Evolutionary conservation across 2,113 vertebrate genomes (phyloP).

Genomic region (Micromys minutus): DNA sequence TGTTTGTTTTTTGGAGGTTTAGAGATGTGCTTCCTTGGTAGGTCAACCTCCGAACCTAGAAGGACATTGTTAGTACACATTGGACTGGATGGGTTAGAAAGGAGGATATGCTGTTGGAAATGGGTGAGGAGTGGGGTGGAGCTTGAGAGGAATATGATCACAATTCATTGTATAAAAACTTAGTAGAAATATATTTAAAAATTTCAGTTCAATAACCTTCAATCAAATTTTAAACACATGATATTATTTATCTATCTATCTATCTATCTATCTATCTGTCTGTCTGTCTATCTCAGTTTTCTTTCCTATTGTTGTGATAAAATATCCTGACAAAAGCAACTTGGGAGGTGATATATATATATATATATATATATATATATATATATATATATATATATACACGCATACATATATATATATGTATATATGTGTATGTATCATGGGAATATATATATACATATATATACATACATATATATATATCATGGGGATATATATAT

Average conservation of each 20-base stretch:
- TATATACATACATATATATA: too few species aligned
- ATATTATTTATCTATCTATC: neutral
- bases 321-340: neutral
- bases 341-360: neutral
- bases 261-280: too few species aligned
- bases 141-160: neutral
- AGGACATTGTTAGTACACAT: neutral
- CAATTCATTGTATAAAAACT: neutral
- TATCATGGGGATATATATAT: too few species aligned
- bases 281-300: neutral
- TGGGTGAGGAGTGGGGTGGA: neutral
- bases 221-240: conserved; percentile 24
- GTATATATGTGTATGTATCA: too few species aligned
- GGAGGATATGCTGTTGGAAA: neutral
- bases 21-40: neutral
- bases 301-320: neutral
- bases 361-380: too few species aligned
- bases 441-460: too few species aligned
- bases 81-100: neutral
- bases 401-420: too few species aligned
- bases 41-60: neutral
- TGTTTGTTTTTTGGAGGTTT: neutral
- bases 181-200: neutral
- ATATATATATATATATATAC: too few species aligned
- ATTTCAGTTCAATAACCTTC: conserved; percentile 14